A percentile compares a stretch with the other conserved stretches of the same genome.
Evolutionary conservation across 1,140 invertebrate species (phyloP).

Genomic region (Teleopsis dalmanni): DNA sequence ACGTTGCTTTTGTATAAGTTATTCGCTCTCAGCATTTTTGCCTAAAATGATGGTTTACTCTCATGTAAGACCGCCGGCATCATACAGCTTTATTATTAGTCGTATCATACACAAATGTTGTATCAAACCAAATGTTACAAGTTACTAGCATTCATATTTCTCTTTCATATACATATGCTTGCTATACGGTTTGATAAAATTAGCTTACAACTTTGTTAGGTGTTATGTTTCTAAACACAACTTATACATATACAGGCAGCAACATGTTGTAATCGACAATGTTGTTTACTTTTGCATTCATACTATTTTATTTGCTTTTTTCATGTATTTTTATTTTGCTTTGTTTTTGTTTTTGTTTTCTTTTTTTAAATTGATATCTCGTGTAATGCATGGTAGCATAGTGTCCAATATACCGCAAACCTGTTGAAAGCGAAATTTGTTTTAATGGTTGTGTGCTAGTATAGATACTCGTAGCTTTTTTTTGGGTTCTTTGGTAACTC

Average conservation of each 20-base stretch:
- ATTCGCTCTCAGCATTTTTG: too few relatives aligned
- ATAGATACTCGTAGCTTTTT: not conserved
- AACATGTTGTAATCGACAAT: too few relatives aligned
- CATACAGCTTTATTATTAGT: not conserved
- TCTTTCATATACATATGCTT: too few relatives aligned
- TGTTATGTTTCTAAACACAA: not conserved
- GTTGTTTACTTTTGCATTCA: not conserved
- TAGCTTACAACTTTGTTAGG: not conserved
- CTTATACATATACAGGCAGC: too few relatives aligned
- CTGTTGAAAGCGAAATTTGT: conserved; percentile 45
- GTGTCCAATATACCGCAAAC: conserved; percentile 21
- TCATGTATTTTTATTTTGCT: not conserved
- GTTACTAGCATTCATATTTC: too few relatives aligned
- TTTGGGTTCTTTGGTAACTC: not conserved
- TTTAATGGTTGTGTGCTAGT: conserved; percentile 11
- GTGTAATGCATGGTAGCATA: not conserved
- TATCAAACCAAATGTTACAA: too few relatives aligned
- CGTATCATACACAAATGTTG: too few relatives aligned
- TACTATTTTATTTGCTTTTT: not conserved
- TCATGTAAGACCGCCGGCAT: not conserved
- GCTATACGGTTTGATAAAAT: not conserved
- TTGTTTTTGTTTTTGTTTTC: conserved; percentile 4
- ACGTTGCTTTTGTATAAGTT: not conserved
- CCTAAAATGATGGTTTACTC: not conserved
- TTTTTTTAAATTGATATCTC: not conserved